Base-by-base conservation (phyloP, 2,113 vertebrate genomes). In the Petromus typicus region DNA sequence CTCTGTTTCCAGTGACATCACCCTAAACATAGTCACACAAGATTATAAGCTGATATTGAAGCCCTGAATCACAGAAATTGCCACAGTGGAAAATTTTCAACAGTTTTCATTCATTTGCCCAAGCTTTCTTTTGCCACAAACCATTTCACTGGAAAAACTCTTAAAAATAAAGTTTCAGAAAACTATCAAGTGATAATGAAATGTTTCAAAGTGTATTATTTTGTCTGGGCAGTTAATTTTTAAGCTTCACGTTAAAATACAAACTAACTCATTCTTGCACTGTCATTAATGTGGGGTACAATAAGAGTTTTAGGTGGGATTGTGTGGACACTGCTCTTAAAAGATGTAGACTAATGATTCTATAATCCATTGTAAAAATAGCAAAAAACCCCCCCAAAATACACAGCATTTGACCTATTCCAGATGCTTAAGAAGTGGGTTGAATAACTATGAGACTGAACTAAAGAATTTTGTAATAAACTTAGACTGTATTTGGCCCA, bases 241-340 rank as follows among this genome's bases (percentile, higher is more conserved):
- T 86, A 20, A 87, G 45, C 1, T 90, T 71, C 90, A n/a, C n/a
- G 14, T 90, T 89, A 92, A 89, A 83, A 66, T 12, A 83, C 66
- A 85, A 61, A 71, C 37, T 78, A 23, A 34, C 12, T 87, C 12
- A 7, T 84, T 93, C 84, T 94, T 92, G 40, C 73, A 11, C 43
- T 27, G 11, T 66, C 75, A 81, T 4, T 88, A 40, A 30, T 66
- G 64, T 79, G 9, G 13, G 51, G 2, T 27, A 40, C 71, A 69
- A 10, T 76, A 45, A 78, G 23, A 9, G 75, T 83, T 85, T 83
- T 73, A 43, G 32, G 71, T 56, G 45, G 10, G 25, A 71, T n/a
- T 59, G 1, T 61, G 30, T 16, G 61, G 23, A 45, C 61, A 90
- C n/a, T 3, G n/a, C 83, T 87, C 32, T 59, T 63, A 45, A n/a